Evolutionary conservation across 2,797 vertebrate species (phyloP), one percentile per base, ranked within the genome.

Genomic region (Sparus aurata): DNA sequence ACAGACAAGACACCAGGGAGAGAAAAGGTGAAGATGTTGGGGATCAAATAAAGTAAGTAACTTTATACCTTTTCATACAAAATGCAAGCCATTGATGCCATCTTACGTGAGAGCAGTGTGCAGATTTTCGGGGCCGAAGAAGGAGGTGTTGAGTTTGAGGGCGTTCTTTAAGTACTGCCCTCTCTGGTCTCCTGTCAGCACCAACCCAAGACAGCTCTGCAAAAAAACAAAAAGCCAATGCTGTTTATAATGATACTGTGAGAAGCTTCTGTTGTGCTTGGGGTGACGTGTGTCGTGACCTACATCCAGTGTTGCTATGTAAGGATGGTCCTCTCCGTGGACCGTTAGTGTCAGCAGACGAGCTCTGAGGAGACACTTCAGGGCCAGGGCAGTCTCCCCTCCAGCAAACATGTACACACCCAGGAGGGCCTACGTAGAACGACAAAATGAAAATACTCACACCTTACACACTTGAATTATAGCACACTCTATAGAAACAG

Each of bases 311-410:
- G 91, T 93, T 58, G 96, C 95, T 0, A 85, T 92, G 91, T 92
- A 95, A 0, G 96, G 96, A 80, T 97, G 96, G 72, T 97, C 96
- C 61, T 96, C 96, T 79, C 96, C 96, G 0, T 95, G 94, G 65
- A 96, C 82, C 3, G 94, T 92, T 20, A 96, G 85, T 82, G 94
- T 78, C 5, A 97, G 90, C 60, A 95, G 88, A 45, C 95, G 95
- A 71, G 96, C 96, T 77, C 96, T 94, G 76, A 96, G 94, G 68
- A 97, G 79, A 84, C 95, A 96, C 53, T 95, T 96, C 91, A 95
- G 93, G 12, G 96, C 95, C 86, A 96, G 77, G 34, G 82, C 79
- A 0, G 86, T 85, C 85, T 96, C 96, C 17, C 96, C 95, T 77
- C 96, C 96, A 63, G 95, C 95, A 23, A 93, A 95, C 61, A 92